Evolutionary conservation across 2,113 vertebrate species (phyloP), one percentile per base, ranked within the genome.

Genomic region (Ahaetulla prasina): DNA sequence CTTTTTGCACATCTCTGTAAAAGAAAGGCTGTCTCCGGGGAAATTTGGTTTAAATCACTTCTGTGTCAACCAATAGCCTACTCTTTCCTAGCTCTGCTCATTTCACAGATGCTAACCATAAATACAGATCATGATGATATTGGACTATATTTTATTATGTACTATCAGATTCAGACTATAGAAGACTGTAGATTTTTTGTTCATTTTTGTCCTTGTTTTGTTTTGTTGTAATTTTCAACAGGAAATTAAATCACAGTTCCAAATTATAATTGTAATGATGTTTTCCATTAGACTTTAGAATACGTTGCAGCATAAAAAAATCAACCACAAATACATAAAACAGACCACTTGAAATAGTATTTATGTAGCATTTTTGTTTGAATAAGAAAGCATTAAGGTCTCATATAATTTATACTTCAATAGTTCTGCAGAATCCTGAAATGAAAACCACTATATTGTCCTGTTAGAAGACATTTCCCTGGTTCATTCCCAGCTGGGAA

Each of bases 11-110:
- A 92, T 97, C 92, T 96, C 90, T 91, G 39, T 87, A 91, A 90
- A 92, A 97, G 94, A 95, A 94, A 94, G 94, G 0, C 93, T 0
- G 39, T 97, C 96, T 92, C 93, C 49, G 2, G 93, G 94, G 96
- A 96, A 95, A 96, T 96, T 95, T 95, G 74, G 94, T 96, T 95
- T 95, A 80, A 95, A 96, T 95, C 89, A 94, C 86, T 96, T 95
- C 91, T 91, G 20, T 94, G 23, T 94, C 94, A 91, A 85, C 94
- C 94, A 95, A 85, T 94, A 96, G 95, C 93, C 91, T 93, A 35
- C 88, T 86, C 86, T 88, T 89, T 55, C 95, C 96, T 93, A 90
- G 55, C 57, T 95, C 2, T 96, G 35, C 95, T 95, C 94, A 91
- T 96, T 95, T 96, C 92, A 93, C 94, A 93, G 80, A 25, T 87